Evolutionary conservation across 2,888 invertebrate species (phyloP).

Genomic region (Theodoxus fluviatilis): DNA sequence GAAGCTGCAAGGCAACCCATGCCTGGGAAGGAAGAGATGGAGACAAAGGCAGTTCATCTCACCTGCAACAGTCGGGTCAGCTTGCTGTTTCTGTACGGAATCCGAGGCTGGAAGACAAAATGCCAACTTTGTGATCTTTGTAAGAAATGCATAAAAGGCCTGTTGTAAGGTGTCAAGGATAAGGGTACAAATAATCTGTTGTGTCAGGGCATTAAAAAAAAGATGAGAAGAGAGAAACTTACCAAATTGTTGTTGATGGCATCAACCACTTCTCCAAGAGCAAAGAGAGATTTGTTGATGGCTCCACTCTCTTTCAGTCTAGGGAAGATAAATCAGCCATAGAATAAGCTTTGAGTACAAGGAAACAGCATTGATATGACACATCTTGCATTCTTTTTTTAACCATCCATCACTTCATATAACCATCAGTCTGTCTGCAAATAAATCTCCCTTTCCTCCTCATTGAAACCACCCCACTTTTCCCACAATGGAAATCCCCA

Average conservation of each 20-base stretch:
- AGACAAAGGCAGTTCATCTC: neutral
- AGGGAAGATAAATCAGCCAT: no score
- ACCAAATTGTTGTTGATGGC: constrained; percentile 58
- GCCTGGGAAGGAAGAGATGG: neutral
- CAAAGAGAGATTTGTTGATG: constrained; percentile 60
- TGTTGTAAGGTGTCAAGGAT: no score
- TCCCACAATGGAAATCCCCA: no score
- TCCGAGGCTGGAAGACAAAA: constrained; percentile 45
- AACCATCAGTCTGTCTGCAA: no score
- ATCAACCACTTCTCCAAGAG: constrained; percentile 60
- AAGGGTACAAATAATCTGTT: neutral
- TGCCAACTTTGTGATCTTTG: neutral
- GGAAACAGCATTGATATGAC: no score
- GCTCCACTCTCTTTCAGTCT: constrained; percentile 62
- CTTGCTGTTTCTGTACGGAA: constrained; percentile 58
- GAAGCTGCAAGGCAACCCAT: neutral
- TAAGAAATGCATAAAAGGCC: neutral
- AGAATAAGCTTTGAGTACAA: no score
- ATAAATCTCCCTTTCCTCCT: no score
- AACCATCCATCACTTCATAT: no score
- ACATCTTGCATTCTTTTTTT: no score
- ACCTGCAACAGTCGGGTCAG: constrained; percentile 56
- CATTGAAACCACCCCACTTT: no score
- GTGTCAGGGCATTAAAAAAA: neutral
- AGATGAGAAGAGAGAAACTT: constrained; percentile 27